phyloP scores from a whole-genome alignment of 2,113 vertebrate genomes.

The Urocitellus parryii region DNA sequence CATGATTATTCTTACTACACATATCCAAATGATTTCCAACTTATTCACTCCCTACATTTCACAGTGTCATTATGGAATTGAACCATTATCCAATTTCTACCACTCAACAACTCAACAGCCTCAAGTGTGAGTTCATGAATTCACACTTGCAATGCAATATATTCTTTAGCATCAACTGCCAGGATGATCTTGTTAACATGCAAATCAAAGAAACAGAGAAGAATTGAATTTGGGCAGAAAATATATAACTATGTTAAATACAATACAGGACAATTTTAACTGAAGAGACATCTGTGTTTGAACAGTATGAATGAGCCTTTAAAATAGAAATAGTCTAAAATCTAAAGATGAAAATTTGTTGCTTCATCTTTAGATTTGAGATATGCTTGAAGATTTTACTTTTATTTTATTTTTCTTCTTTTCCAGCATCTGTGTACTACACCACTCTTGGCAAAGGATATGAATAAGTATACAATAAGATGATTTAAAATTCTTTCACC shows the following conservation, averaged over 20 bases:
- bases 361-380: background rate
- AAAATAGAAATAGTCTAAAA: constrained; percentile 50
- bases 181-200: constrained; percentile 72
- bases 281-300: constrained; percentile 68
- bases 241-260: constrained; percentile 57
- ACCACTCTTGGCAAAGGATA: background rate
- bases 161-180: background rate
- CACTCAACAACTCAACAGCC: background rate
- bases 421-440: constrained; percentile 42
- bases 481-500: background rate
- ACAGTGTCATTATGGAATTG: background rate
- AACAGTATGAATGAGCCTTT: constrained; percentile 51
- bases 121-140: background rate
- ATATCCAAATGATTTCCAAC: background rate
- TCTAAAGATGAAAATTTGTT: constrained; percentile 48
- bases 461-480: constrained; percentile 9
- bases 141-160: background rate
- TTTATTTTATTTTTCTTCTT: background rate
- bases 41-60: too few species aligned
- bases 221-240: constrained; percentile 49
- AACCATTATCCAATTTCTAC: background rate
- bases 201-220: constrained; percentile 61
- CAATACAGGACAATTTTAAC: constrained; percentile 42
- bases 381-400: background rate
- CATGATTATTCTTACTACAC: too few species aligned